These are phyloP conservation scores for Nipponia nippon DNA, from an alignment of 2,113 vertebrate species.

Conservation along the genomic window DNA sequence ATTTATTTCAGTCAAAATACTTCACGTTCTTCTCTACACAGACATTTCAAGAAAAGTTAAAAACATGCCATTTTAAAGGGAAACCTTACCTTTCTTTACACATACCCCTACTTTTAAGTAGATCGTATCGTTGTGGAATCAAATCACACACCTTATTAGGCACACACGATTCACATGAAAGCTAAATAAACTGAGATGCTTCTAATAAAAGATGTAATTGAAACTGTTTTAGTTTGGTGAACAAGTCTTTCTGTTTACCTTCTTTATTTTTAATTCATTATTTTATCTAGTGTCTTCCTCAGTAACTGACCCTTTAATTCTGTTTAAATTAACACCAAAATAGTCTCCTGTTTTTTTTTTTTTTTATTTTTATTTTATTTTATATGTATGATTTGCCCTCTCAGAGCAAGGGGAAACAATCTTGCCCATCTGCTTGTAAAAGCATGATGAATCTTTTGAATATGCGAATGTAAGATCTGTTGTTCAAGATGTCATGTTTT, in stretches of 20 bases:
- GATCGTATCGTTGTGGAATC: neutral
- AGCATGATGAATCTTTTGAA: constrained; percentile 74
- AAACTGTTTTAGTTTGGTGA: neutral
- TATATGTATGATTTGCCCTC: constrained; percentile 32
- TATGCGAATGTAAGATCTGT: constrained; percentile 75
- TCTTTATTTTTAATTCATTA: neutral
- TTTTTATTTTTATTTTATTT: neutral
- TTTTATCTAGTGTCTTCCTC: neutral
- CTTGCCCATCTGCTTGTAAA: constrained; percentile 70
- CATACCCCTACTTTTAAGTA: neutral
- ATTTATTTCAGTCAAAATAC: constrained; percentile 77
- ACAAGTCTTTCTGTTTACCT: neutral
- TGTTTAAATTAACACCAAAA: neutral
- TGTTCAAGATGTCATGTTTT: constrained; percentile 77
- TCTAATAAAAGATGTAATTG: neutral
- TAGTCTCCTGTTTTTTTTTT: neutral
- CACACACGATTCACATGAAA: neutral
- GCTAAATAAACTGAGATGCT: neutral
- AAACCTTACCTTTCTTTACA: neutral
- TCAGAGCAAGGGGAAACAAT: constrained; percentile 38
- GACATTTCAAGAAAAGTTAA: constrained; percentile 64
- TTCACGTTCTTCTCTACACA: constrained; percentile 57
- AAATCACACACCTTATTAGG: neutral
- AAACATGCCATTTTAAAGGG: constrained; percentile 43
- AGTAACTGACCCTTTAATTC: neutral